Base-by-base conservation (phyloP, 1,140 invertebrate species). In the Scylla paramamosain region DNA sequence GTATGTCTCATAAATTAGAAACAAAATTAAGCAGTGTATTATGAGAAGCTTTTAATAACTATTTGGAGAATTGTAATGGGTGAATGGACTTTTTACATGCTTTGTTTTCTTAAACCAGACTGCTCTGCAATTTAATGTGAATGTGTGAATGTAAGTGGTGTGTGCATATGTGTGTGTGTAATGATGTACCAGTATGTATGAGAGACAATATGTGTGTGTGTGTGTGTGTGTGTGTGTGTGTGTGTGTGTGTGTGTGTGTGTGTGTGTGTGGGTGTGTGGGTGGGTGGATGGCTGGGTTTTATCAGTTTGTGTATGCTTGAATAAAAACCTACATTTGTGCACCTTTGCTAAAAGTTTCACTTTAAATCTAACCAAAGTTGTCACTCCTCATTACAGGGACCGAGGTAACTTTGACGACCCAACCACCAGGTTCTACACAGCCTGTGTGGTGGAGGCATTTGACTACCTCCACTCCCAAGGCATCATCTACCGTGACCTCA, bases 401-500 rank as follows among this genome's bases (percentile, higher is more conserved):
- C 97, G 97, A 77, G 97, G 98, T 46, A 98, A 97, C 96, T 99
- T 99, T 97, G 98, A 99, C 96, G 99, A 99, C 96, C 97, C 97
- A 52, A 98, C 98, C 0, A 98, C 99, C 0, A 97, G 98, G 95
- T 99, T 99, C 96, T 99, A 99, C 97, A 98, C 98, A 25, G 99
- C 98, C 0, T 99, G 99, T 97, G 99, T 99, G 0, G 97, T 99
- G 0, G 98, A 99, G 97, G 99, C 99, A 0, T 98, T 99, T 92
- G 98, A 98, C 96, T 99, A 99, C 97, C 97, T 99, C 20, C 99
- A 99, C 96, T 97, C 98, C 4, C 97, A 98, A 96, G 98, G 98
- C 93, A 98, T 99, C 93, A 98, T 99, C 94, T 99, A 99, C 97
- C 97, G 99, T 96, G 99, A 99, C 97, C 97, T 99, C 20, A 99